Evolutionary conservation across 2,113 vertebrate genomes (phyloP).

Genomic region (Poecile atricapillus): DNA sequence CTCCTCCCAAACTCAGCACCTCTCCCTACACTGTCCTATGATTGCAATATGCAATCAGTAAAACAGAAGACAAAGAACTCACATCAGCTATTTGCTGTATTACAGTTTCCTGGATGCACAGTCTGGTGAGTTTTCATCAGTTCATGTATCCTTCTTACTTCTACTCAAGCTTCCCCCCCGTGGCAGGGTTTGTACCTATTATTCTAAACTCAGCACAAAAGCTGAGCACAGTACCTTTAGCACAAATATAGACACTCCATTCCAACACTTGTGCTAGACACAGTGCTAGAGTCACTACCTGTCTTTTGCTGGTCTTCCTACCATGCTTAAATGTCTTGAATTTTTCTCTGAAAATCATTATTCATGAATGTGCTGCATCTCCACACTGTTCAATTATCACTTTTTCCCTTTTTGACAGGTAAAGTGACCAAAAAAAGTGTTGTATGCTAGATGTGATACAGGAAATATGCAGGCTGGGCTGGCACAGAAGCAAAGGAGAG

Average conservation of each 20-base stretch:
- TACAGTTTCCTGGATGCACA: neutral
- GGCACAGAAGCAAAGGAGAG: neutral
- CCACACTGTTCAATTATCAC: neutral
- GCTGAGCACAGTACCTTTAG: neutral
- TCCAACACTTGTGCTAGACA: neutral
- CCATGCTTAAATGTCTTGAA: neutral
- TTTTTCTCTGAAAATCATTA: neutral
- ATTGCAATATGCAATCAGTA: neutral
- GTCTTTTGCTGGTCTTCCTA: neutral
- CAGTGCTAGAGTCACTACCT: neutral
- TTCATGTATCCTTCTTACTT: neutral
- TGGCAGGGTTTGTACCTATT: neutral
- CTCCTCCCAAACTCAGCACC: neutral
- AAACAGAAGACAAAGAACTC: neutral
- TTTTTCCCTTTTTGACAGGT: neutral
- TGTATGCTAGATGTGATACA: neutral
- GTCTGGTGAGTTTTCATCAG: neutral
- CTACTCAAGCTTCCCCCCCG: neutral
- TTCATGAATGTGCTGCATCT: neutral
- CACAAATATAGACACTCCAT: neutral
- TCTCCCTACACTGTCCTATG: neutral
- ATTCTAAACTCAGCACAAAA: neutral
- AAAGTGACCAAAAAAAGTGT: neutral
- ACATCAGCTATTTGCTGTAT: neutral
- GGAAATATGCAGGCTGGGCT: neutral